Conservation (phyloP, 92 coral and sea anemone genomes). For the Pocillopora meandrina region DNA sequence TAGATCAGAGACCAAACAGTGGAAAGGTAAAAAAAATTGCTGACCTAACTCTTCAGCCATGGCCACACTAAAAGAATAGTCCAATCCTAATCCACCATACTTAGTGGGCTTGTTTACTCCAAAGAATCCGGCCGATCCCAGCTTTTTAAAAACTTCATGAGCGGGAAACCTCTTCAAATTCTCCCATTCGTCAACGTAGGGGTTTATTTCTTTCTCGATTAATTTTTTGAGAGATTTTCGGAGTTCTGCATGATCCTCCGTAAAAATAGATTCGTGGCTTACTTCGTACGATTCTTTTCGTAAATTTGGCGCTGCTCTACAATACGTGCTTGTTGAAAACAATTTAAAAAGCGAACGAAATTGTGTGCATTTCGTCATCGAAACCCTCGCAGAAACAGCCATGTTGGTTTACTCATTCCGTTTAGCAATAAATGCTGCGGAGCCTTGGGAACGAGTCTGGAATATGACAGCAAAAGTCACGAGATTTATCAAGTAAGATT, state of each 20-base stretch:
- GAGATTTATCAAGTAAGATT: background rate
- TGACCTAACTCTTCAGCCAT: conserved; percentile 97
- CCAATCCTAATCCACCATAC: conserved; percentile 95
- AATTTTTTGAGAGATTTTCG: conserved; percentile 83
- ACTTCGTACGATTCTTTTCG: conserved; percentile 80
- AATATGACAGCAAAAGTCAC: background rate
- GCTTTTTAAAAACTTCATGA: conserved; percentile 90
- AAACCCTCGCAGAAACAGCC: conserved; percentile 49
- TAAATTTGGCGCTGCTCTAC: conserved; percentile 45
- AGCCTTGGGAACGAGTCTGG: background rate
- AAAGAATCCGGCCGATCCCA: conserved; percentile 92
- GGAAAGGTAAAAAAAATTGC: background rate
- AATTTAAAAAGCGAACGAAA: conserved; percentile 59
- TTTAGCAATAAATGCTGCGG: conserved; percentile 4
- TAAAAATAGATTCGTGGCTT: conserved; percentile 80
- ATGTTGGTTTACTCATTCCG: conserved; percentile 38
- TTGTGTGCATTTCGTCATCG: background rate
- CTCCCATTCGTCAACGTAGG: conserved; percentile 99
- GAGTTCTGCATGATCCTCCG: conserved; percentile 86
- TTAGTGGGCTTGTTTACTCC: conserved; percentile 94
- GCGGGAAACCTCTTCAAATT: conserved; percentile 88
- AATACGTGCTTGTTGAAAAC: conserved; percentile 50
- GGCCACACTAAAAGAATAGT: conserved; percentile 94
- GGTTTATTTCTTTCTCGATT: conserved; percentile 95
- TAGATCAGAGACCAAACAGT: background rate